Conservation (phyloP, 2,113 vertebrate species). For the Apodemus speciosus region DNA sequence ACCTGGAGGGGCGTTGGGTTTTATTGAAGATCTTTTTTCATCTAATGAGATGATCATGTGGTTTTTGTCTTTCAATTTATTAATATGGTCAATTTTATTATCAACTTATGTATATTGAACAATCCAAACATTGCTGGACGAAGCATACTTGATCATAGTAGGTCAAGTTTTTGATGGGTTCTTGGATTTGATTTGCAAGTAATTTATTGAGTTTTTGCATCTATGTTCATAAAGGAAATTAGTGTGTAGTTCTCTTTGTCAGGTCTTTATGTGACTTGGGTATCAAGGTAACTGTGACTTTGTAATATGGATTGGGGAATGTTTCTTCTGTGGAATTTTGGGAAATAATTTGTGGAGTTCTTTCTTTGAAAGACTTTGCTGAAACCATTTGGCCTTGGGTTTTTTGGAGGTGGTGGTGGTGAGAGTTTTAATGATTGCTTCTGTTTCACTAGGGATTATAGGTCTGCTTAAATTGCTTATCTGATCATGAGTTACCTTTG, state of each 20-base stretch:
- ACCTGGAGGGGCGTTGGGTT: not conserved
- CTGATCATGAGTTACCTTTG: not conserved
- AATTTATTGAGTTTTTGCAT: not conserved
- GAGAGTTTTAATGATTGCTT: not conserved
- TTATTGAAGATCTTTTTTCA: not conserved
- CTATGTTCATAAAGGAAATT: not conserved
- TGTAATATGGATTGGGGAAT: not conserved
- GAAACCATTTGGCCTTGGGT: not conserved
- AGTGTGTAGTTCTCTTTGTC: not conserved
- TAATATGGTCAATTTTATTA: not conserved
- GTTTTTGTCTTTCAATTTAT: not conserved
- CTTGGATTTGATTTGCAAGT: not conserved
- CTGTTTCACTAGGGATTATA: not conserved
- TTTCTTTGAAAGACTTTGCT: not conserved
- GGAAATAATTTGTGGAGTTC: not conserved
- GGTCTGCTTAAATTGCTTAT: not conserved
- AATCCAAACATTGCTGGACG: not conserved
- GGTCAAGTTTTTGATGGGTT: not conserved
- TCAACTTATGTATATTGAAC: not conserved
- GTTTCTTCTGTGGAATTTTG: not conserved
- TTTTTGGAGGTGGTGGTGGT: not conserved
- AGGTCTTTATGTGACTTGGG: not conserved
- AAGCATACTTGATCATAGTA: not conserved
- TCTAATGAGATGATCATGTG: not conserved
- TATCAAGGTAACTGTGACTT: not conserved